A percentile compares a stretch with the other conserved stretches of the same genome.
Conservation (phyloP, 2,113 vertebrate genomes). For the Aspidoscelis tigris region DNA sequence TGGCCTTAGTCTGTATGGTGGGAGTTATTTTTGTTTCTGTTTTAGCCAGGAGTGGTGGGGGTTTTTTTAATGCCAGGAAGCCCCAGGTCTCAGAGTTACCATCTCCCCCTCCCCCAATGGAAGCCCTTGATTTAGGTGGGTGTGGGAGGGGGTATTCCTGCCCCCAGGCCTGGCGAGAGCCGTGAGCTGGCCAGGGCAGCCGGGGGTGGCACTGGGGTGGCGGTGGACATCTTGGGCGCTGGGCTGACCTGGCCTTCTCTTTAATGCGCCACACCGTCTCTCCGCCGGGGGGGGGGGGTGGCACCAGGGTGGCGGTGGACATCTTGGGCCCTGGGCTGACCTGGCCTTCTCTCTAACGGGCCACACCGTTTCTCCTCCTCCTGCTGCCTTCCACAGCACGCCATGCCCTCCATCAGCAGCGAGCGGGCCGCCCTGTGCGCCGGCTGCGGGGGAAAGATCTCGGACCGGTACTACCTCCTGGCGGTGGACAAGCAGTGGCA, state of each 20-base stretch:
- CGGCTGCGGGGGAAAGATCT: conserved; percentile 95
- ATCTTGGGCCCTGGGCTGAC: no score
- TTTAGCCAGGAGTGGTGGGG: no score
- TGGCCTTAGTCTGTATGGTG: no score
- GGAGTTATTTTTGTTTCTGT: no score
- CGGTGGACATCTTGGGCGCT: conserved; percentile 5
- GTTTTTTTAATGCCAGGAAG: no score
- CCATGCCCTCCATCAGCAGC: conserved; percentile 90
- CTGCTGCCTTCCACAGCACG: conserved; percentile 71
- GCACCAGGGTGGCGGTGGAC: conserved; percentile 19
- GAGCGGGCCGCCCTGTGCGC: conserved; percentile 95
- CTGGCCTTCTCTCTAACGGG: no score
- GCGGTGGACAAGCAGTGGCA: conserved; percentile 99
- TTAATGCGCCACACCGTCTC: background rate
- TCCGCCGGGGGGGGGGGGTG: background rate
- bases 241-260: no score
- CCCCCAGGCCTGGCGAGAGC: background rate
- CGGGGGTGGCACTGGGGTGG: background rate
- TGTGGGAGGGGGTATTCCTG: no score
- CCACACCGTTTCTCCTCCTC: background rate
- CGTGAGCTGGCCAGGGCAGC: no score
- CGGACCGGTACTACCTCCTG: conserved; percentile 98
- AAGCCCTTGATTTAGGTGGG: background rate
- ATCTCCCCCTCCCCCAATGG: background rate
- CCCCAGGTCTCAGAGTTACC: no score